A percentile compares a stretch with the other conserved stretches of the same genome.
phyloP scores from a whole-genome alignment of 2,797 vertebrate species.

The Hypotaenidia okinawae region DNA sequence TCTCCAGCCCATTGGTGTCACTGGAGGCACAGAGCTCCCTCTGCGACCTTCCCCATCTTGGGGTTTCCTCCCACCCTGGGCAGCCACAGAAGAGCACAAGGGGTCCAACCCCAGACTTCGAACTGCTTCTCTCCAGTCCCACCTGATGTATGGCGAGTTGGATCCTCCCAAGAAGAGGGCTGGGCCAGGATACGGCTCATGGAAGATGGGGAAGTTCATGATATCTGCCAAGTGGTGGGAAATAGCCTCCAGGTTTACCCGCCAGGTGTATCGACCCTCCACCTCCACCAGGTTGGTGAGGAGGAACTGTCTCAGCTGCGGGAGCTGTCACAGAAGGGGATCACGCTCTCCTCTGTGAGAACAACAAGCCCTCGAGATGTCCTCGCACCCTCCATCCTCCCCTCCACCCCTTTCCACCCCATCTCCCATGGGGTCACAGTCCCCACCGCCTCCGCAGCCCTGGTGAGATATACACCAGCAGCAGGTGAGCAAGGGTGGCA shows the following conservation, averaged over 20 bases:
- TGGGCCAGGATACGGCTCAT: slow-evolving; percentile 83
- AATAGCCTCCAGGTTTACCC: slow-evolving; percentile 91
- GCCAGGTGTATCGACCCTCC: slow-evolving; percentile 84
- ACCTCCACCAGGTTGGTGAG: slow-evolving; percentile 91
- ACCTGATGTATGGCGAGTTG: slow-evolving; percentile 92
- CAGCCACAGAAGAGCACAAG: not conserved
- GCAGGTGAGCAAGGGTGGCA: not conserved
- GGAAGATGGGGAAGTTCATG: slow-evolving; percentile 85
- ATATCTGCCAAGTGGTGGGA: slow-evolving; percentile 83
- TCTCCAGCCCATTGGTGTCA: fast-evolving
- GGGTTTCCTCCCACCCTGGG: not conserved
- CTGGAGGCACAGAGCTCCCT: not conserved
- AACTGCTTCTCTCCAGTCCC: not conserved
- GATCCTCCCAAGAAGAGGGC: slow-evolving; percentile 91
- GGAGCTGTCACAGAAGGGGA: slow-evolving; percentile 74
- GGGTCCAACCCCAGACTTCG: not conserved
- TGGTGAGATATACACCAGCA: not conserved
- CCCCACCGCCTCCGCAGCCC: not conserved
- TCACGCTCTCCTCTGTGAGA: fast-evolving
- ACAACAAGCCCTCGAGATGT: not conserved
- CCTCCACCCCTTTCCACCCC: not conserved
- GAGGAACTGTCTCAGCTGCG: slow-evolving; percentile 86
- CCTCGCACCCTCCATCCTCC: not conserved
- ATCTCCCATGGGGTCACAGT: fast-evolving
- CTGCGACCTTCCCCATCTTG: not conserved